Evolutionary conservation across 2,888 invertebrate species (phyloP), one percentile per base, ranked within the genome.

Genomic region (Eristalinus sepulchralis): DNA sequence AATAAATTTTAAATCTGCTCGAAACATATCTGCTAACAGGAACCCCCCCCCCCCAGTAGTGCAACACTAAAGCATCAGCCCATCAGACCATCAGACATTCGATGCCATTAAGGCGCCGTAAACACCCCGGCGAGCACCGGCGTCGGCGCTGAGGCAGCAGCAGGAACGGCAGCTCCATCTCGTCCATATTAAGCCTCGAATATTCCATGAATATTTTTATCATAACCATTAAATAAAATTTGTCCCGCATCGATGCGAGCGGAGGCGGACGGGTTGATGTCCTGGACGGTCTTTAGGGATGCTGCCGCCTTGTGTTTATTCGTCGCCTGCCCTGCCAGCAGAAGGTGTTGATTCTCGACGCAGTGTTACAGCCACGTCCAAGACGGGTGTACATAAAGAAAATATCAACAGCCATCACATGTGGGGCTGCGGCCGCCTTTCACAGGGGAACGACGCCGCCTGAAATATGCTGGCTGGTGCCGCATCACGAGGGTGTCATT

Each of bases 181-280:
- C 55, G 71, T 27, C 66, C 39, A 53, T 39, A 47, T 27, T 13
- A 66, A 63, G 75, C 78, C 75, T 78, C 66, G 86, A 86, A 86
- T 83, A 86, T 86, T 83, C 82, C 86, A 86, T 86, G 86, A 86
- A 86, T 86, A 86, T 86, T 86, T 86, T 86, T 86, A 86, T 86
- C 86, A 86, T 82, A 83, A 68, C 75, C 86, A 83, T 86, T 86
- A 86, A 86, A 86, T 83, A 75, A 86, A 81, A 83, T 86, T 86
- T 83, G 83, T 86, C 86, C 78, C 78, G 78, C 81, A 86, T 86
- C 78, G 83, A 86, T 86, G 75, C 62, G 34, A 66, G 17, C 47
- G 17, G 34, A 8, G 17, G 47, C 17, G 47, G 47, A 47, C 47
- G 47, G 47, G 47, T 67, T 83, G 78, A 83, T 86, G 82, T 85